Conservation (phyloP, 35 echinoderm and acorn worm genomes). For the Amphiura filiformis region DNA sequence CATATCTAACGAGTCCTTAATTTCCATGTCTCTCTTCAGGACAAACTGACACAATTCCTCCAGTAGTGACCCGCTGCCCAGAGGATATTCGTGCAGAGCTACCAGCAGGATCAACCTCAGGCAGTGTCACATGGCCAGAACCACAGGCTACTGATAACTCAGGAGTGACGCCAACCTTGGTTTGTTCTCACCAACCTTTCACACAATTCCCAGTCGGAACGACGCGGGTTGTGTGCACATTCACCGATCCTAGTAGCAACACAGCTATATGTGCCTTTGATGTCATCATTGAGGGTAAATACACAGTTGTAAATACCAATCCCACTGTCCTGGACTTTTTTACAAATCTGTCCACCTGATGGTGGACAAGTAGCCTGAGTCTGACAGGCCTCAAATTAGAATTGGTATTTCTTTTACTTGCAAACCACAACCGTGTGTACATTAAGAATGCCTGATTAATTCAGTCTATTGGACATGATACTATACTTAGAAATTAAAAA, state of each 20-base stretch:
- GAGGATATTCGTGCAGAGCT: neutral
- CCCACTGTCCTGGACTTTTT: no score
- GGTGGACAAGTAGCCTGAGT: no score
- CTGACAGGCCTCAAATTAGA: no score
- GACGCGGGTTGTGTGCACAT: neutral
- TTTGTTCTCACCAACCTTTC: neutral
- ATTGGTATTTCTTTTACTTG: no score
- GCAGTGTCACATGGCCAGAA: neutral
- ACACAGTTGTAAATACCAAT: no score
- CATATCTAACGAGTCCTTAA: no score
- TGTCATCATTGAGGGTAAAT: neutral
- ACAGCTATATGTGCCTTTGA: neutral
- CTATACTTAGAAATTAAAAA: no score
- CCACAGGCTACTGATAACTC: neutral
- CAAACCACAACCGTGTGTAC: no score
- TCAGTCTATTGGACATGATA: no score
- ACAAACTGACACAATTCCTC: neutral
- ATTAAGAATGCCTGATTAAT: no score
- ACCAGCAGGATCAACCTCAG: neutral
- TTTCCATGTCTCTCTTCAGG: no score
- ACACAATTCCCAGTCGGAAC: neutral
- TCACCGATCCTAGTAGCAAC: neutral
- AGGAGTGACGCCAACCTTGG: neutral
- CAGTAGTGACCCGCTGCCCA: conserved; percentile 5
- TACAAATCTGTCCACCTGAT: no score